Conservation (phyloP, 1,140 invertebrate genomes). For the Brachionus koreanus region DNA sequence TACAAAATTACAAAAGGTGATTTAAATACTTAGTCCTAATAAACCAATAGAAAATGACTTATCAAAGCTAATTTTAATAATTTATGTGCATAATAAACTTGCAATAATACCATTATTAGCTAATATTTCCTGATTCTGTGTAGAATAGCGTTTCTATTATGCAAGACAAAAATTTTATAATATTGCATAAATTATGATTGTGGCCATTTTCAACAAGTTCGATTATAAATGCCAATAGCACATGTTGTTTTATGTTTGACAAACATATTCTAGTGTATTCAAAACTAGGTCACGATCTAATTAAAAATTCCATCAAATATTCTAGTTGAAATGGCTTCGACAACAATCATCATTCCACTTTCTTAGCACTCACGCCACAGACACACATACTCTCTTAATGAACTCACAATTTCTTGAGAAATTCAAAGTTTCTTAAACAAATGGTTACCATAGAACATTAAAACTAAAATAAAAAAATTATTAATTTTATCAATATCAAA, state of each 20-base stretch:
- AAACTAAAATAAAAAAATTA: neutral
- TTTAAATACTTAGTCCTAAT: no score
- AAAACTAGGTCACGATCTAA: neutral
- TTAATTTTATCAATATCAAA: neutral
- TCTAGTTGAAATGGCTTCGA: neutral
- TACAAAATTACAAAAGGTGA: no score
- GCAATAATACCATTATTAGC: no score
- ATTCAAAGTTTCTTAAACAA: neutral
- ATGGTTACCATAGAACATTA: slow-evolving; percentile 19
- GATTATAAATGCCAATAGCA: neutral
- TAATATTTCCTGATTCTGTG: no score
- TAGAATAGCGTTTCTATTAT: neutral
- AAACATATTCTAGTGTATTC: neutral
- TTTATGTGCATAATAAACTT: no score
- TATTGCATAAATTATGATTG: slow-evolving; percentile 2
- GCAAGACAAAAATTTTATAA: neutral
- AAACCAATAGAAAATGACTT: no score
- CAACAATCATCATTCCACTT: neutral
- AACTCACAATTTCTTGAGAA: neutral
- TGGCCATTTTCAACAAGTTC: neutral
- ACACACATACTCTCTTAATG: neutral
- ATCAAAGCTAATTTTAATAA: no score
- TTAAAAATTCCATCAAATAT: neutral
- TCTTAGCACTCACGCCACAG: neutral
- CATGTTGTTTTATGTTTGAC: neutral